Percentiles rank a stretch among this genome's conserved stretches.
These are phyloP conservation scores for Coenonympha arcania DNA, from an alignment of 2,888 invertebrate genomes.

Conservation along the genomic window DNA sequence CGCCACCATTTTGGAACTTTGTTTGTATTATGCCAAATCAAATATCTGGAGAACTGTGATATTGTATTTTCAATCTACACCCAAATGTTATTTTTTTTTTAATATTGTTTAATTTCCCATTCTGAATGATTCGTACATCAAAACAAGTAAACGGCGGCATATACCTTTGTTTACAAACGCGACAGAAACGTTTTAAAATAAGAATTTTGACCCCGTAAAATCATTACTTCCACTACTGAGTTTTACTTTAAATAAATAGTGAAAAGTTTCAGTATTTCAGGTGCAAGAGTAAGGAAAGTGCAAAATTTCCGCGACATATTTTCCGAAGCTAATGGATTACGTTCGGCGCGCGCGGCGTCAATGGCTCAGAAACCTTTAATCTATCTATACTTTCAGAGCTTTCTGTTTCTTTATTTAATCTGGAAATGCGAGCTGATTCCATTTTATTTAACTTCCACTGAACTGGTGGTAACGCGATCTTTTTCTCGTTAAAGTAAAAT, in stretches of 20 bases:
- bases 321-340: conserved; percentile 18
- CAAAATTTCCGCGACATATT: conserved; percentile 14
- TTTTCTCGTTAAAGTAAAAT: too few species aligned
- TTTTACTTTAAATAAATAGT: not conserved
- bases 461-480: not conserved
- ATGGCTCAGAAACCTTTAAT: conserved; percentile 1
- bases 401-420: not conserved
- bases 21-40: too few species aligned
- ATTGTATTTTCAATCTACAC: too few species aligned
- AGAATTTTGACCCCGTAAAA: not conserved
- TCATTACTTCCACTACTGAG: not conserved
- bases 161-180: not conserved
- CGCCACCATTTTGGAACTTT: too few species aligned
- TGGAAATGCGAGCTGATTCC: not conserved
- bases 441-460: not conserved
- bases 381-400: conserved; percentile 1
- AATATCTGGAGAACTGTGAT: too few species aligned
- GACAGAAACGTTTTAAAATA: not conserved
- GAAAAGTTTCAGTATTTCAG: not conserved
- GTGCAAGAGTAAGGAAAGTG: conserved; percentile 1
- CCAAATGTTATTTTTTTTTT: too few species aligned
- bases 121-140: too few species aligned
- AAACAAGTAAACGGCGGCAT: not conserved
- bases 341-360: conserved; percentile 7
- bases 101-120: too few species aligned